Percentiles rank a stretch among this genome's conserved stretches.
phyloP scores from a whole-genome alignment of 2,113 vertebrate genomes.

The Myanophis thanlyinensis region DNA sequence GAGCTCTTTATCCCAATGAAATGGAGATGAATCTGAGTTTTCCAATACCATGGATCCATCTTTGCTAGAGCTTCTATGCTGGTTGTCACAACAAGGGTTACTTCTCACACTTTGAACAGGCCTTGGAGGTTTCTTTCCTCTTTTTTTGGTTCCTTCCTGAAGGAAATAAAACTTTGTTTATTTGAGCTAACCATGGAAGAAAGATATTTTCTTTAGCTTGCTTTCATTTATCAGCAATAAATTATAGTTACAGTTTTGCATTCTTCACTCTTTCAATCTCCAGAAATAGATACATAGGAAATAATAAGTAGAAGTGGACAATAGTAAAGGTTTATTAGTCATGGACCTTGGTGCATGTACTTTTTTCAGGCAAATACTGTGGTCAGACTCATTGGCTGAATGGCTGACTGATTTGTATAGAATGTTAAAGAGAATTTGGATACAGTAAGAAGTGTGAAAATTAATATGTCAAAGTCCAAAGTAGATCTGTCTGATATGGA shows the following conservation, averaged over 20 bases:
- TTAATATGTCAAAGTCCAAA: neutral
- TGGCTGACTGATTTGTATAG: neutral
- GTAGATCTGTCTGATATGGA: neutral
- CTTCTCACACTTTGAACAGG: neutral
- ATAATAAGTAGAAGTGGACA: neutral
- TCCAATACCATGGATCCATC: neutral
- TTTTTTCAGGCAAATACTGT: neutral
- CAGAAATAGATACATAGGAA: neutral
- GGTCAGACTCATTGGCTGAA: neutral
- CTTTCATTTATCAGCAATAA: neutral
- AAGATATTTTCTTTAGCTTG: neutral
- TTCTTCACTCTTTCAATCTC: neutral
- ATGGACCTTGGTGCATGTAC: neutral
- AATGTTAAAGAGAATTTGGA: neutral
- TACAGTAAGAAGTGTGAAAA: neutral
- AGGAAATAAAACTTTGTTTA: neutral
- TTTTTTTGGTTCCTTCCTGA: neutral
- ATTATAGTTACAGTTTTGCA: neutral
- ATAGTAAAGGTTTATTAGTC: neutral
- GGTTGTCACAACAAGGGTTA: neutral
- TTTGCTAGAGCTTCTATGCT: neutral
- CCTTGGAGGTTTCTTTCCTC: neutral
- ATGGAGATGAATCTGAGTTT: neutral
- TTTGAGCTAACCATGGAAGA: neutral
- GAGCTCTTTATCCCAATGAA: neutral